Evolutionary conservation across 2,797 vertebrate species (phyloP).

Genomic region (Rhyacichthys aspro): DNA sequence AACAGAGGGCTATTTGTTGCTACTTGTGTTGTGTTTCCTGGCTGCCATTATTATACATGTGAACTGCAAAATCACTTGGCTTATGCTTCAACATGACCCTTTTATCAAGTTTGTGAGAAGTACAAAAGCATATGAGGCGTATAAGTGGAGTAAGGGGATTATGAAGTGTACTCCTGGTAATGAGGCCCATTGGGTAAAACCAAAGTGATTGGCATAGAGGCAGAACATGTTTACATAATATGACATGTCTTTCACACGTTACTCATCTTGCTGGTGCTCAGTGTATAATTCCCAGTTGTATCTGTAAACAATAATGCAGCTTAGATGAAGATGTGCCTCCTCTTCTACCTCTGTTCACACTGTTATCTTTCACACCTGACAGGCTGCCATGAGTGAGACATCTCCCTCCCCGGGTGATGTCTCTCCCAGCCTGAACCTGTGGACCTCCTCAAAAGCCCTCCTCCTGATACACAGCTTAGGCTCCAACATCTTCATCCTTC

Average conservation of each 20-base stretch:
- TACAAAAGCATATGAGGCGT: conserved; percentile 59
- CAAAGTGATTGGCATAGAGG: conserved; percentile 47
- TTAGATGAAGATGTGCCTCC: conserved; percentile 10
- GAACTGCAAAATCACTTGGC: conserved; percentile 15
- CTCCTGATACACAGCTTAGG: conserved; percentile 64
- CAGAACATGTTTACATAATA: conserved; percentile 58
- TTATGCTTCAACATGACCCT: conserved; percentile 12
- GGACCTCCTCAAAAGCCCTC: conserved; percentile 60
- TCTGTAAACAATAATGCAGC: neutral
- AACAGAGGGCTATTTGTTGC: neutral
- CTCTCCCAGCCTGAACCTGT: conserved; percentile 61
- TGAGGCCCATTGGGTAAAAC: conserved; percentile 75
- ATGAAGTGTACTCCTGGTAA: conserved; percentile 74
- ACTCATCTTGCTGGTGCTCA: neutral
- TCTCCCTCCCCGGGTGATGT: conserved; percentile 47
- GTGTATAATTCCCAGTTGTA: conserved; percentile 23
- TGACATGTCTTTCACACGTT: conserved; percentile 27
- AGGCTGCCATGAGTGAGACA: conserved; percentile 61
- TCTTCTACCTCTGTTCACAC: neutral
- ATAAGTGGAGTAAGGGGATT: conserved; percentile 67
- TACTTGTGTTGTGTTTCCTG: conserved; percentile 2
- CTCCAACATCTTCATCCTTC: conserved; percentile 69
- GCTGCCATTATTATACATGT: neutral
- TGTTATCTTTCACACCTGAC: neutral
- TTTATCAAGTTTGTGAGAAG: conserved; percentile 52